These are phyloP conservation scores for Conomelus anceps DNA, from an alignment of 2,888 invertebrate genomes.

Conservation along the genomic window DNA sequence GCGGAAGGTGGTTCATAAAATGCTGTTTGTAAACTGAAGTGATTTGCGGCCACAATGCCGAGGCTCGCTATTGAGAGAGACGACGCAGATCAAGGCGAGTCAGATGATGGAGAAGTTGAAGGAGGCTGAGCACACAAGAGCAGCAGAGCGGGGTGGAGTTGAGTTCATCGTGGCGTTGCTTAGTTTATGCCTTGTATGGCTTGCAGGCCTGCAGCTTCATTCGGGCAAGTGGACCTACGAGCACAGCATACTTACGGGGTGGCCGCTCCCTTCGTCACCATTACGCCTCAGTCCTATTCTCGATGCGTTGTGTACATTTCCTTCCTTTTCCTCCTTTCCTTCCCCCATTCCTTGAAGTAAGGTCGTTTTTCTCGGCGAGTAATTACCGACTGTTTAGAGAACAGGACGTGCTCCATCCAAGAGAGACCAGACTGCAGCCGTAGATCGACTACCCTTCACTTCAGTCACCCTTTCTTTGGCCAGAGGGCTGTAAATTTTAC, in stretches of 20 bases:
- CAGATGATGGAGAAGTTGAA: background rate
- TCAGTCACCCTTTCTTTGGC: background rate
- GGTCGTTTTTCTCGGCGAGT: slow-evolving; percentile 11
- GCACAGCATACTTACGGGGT: background rate
- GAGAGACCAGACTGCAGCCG: background rate
- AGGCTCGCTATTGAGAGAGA: background rate
- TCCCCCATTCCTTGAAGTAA: background rate
- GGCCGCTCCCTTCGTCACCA: background rate
- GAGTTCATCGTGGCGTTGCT: background rate
- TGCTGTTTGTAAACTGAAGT: background rate
- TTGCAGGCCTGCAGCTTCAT: background rate
- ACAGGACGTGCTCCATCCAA: background rate
- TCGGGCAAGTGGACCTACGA: background rate
- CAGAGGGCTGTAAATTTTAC: background rate
- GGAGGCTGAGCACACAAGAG: background rate
- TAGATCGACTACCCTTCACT: too few species aligned
- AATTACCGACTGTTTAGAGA: slow-evolving; percentile 12
- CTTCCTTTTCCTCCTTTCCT: background rate
- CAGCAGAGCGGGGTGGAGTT: background rate
- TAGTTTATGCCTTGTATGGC: too few species aligned
- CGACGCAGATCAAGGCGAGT: too few species aligned
- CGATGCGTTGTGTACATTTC: slow-evolving; percentile 5
- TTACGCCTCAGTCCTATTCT: background rate
- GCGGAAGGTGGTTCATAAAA: background rate
- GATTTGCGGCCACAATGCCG: background rate